phyloP scores from a whole-genome alignment of 1,140 invertebrate species.

The Macrobrachium nipponense region DNA sequence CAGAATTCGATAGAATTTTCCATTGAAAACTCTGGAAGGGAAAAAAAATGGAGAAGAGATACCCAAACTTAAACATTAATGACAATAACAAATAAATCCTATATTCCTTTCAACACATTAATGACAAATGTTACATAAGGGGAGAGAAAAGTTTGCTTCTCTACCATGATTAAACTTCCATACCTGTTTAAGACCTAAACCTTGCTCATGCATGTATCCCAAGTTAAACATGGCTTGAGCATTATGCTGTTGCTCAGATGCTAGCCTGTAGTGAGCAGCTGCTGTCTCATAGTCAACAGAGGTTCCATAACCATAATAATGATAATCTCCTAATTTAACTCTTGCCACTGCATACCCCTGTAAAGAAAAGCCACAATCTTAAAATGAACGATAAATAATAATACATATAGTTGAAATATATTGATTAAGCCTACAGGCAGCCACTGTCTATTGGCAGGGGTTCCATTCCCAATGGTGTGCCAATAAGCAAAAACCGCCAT shows the following conservation, averaged over 20 bases:
- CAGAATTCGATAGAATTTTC: neutral
- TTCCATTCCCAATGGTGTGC: no score
- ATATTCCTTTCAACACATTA: no score
- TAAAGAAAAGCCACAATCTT: conserved; percentile 16
- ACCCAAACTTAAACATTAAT: no score
- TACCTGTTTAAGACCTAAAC: conserved; percentile 87
- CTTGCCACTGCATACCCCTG: conserved; percentile 75
- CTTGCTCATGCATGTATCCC: conserved; percentile 99
- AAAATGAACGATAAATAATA: no score
- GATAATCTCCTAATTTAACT: conserved; percentile 97
- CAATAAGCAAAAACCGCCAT: no score
- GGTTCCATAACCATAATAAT: conserved; percentile 94
- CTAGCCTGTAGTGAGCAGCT: conserved; percentile 88
- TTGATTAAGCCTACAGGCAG: no score
- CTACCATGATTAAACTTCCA: neutral
- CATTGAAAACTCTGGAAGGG: neutral
- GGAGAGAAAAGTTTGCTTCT: no score
- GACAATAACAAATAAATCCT: no score
- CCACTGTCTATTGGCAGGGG: no score
- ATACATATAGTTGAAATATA: no score
- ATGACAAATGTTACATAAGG: no score
- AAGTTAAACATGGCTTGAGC: conserved; percentile 99
- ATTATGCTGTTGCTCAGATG: conserved; percentile 95
- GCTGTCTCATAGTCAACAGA: conserved; percentile 93
- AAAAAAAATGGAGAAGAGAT: neutral